Conservation (phyloP, 2,113 vertebrate species). For the Falcunculus frontatus region DNA sequence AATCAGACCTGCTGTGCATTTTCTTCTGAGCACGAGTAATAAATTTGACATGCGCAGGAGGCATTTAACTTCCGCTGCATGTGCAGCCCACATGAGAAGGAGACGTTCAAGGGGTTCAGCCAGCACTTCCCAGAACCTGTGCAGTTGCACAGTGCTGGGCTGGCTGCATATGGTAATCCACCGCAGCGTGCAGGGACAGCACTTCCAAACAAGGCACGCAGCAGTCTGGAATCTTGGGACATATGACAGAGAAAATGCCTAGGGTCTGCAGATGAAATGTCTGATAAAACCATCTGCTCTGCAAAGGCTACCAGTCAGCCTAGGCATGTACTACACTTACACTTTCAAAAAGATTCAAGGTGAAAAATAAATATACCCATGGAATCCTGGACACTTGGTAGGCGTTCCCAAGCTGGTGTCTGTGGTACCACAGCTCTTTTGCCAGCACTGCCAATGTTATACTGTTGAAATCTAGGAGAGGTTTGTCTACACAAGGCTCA, state of each 20-base stretch:
- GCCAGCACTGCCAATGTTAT: fast-evolving
- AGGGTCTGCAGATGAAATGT: not conserved
- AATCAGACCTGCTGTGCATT: not conserved
- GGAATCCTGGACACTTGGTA: not conserved
- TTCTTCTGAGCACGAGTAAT: not conserved
- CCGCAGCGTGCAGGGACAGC: fast-evolving
- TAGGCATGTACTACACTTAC: not conserved
- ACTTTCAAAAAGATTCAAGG: not conserved
- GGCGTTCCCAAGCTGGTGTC: not conserved
- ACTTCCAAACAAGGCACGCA: not conserved
- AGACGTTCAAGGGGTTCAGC: not conserved
- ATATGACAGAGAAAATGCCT: not conserved
- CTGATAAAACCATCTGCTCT: not conserved
- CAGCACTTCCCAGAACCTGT: not conserved
- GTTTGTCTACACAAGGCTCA: not conserved
- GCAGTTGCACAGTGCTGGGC: not conserved
- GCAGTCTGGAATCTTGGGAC: not conserved
- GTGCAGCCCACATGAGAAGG: not conserved
- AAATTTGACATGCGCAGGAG: not conserved
- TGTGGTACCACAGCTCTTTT: not conserved
- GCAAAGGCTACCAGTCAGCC: not conserved
- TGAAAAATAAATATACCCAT: not conserved
- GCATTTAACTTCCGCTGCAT: not conserved
- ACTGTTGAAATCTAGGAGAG: not conserved
- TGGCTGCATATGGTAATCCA: not conserved